Base-by-base conservation (phyloP, 2,888 invertebrate genomes). In the Drosophila maculinotata region DNA sequence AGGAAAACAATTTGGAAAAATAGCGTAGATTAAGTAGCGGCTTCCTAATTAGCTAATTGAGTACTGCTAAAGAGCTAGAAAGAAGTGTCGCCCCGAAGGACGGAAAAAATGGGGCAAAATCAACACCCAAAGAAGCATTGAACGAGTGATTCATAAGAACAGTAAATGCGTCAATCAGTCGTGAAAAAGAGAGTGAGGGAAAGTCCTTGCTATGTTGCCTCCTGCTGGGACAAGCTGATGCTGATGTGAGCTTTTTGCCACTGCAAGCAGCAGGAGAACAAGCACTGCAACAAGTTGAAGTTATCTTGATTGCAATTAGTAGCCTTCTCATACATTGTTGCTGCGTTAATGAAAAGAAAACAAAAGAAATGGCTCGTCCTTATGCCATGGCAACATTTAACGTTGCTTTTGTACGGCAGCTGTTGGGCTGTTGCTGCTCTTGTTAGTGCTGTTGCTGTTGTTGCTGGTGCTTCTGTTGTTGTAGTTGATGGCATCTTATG, bases 291-390 rank as follows among this genome's bases (percentile, higher is more conserved):
- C 79, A 78, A 80, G 85, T 82, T 76, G 60, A 83, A 89, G 83
- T 49, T 75, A 79, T 76, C 83, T 74, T 89, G 87, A 89, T 89
- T 88, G 88, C 89, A 88, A 89, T 88, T 88, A 87, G 85, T 71
- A 56, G 74, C 69, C 59, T 62, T 59, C 73, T 70, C 69, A 62
- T 58, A 87, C 85, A 78, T 78, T 87, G 87, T 82, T 72, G 76
- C 76, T 47, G 65, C 63, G 58, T 65, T 87, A 87, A 82, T 81
- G 82, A 81, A 84, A 85, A 58, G 67, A 73, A 81, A 84, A 87
- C 87, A 87, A 78, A 81, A 74, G 68, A 56, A 56, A 60, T 68
- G 56, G 25, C 52, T 30, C 52, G 33, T 17, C 26, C 15, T 31
- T 31, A 36, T 31, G 30, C 31, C 48, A 39, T 63, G 38, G 62